phyloP scores from a whole-genome alignment of 2,797 vertebrate genomes.

The Notamacropus eugenii region DNA sequence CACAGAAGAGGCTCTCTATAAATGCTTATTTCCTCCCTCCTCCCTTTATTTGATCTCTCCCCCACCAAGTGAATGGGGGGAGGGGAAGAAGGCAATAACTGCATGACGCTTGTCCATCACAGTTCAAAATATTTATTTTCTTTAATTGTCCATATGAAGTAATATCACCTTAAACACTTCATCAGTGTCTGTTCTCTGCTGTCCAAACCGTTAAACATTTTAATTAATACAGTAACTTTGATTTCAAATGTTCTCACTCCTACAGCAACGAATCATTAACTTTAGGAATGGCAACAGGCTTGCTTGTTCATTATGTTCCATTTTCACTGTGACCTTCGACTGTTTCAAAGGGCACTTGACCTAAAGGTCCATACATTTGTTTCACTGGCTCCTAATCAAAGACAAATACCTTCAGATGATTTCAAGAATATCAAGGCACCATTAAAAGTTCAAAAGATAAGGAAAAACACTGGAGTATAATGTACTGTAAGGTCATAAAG shows the following conservation, averaged over 20 bases:
- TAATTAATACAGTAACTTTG: slow-evolving; percentile 35
- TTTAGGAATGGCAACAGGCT: background rate
- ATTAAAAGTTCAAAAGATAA: slow-evolving; percentile 2
- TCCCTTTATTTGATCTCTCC: background rate
- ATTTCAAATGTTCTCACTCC: slow-evolving; percentile 32
- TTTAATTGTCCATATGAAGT: background rate
- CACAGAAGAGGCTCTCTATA: background rate
- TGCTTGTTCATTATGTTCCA: slow-evolving; percentile 12
- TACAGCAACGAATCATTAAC: background rate
- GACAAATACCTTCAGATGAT: background rate
- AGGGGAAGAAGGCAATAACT: background rate
- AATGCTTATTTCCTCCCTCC: background rate
- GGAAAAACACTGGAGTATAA: background rate
- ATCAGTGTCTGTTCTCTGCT: background rate
- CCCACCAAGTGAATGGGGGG: background rate
- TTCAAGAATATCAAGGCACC: slow-evolving; percentile 13
- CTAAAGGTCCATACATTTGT: background rate
- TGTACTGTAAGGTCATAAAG: background rate
- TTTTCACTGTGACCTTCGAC: background rate
- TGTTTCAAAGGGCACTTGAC: background rate
- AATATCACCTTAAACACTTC: slow-evolving; percentile 11
- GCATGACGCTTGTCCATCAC: background rate
- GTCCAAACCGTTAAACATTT: background rate
- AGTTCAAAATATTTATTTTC: slow-evolving; percentile 35
- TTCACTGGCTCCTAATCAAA: background rate